A percentile compares a stretch with the other conserved stretches of the same genome.
phyloP scores from a whole-genome alignment of 2,888 invertebrate genomes.

The Andrena hattorfiana region DNA sequence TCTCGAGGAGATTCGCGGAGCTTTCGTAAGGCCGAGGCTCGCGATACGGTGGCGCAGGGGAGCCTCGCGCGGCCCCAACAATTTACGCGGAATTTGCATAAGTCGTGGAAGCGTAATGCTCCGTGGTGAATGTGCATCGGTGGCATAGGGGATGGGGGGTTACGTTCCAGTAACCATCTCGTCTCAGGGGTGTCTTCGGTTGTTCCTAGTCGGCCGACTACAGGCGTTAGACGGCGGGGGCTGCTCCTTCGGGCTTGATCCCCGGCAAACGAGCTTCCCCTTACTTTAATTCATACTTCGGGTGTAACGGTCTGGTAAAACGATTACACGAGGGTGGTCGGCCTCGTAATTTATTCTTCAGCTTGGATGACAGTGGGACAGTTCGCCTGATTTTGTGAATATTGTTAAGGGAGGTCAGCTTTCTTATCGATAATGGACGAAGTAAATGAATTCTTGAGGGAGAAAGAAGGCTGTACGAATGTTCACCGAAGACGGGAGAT shows the following conservation, averaged over 20 bases:
- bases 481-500: not conserved
- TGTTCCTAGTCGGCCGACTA: constrained; percentile 65
- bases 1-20: constrained; percentile 38
- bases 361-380: not conserved
- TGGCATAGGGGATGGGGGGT: constrained; percentile 24
- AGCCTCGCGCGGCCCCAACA: constrained; percentile 64
- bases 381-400: not conserved
- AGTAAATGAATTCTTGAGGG: too few relatives aligned
- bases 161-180: constrained; percentile 68
- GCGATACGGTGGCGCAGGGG: constrained; percentile 53
- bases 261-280: constrained; percentile 25
- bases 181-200: constrained; percentile 71
- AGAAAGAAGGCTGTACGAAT: too few relatives aligned
- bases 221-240: constrained; percentile 26
- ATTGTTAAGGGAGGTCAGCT: not conserved
- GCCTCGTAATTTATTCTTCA: constrained; percentile 40
- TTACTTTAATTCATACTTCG: constrained; percentile 43
- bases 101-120: constrained; percentile 73
- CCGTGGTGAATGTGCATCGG: constrained; percentile 51
- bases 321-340: constrained; percentile 29
- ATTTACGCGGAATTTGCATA: constrained; percentile 78
- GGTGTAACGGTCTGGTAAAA: constrained; percentile 50
- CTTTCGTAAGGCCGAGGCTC: constrained; percentile 57
- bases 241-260: constrained; percentile 36
- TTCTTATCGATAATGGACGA: too few relatives aligned